Percentiles rank a stretch among this genome's conserved stretches.
These are phyloP conservation scores for Ostrea denselamellosa DNA, from an alignment of 1,140 invertebrate species.

Conservation along the genomic window DNA sequence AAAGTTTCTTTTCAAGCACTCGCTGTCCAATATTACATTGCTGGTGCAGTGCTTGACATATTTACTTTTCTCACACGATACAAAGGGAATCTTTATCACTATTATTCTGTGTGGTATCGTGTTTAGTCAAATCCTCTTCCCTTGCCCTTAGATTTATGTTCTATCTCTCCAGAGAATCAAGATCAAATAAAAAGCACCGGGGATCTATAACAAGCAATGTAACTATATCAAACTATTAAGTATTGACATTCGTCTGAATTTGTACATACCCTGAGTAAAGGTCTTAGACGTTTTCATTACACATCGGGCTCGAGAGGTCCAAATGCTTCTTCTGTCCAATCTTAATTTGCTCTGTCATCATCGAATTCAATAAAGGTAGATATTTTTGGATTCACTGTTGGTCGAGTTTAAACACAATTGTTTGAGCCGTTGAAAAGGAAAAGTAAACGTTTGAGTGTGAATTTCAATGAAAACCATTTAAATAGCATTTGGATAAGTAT, in stretches of 20 bases:
- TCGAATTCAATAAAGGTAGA: slow-evolving; percentile 27
- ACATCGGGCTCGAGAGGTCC: not conserved
- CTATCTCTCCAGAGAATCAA: not conserved
- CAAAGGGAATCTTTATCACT: not conserved
- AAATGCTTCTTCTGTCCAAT: not conserved
- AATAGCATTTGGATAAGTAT: slow-evolving; percentile 8
- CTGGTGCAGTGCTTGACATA: not conserved
- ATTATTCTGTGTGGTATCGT: not conserved
- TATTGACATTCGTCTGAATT: not conserved
- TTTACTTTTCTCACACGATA: slow-evolving; percentile 8
- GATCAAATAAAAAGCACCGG: not conserved
- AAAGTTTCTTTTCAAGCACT: not conserved
- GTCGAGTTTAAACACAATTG: slow-evolving; percentile 19
- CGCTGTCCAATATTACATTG: not conserved
- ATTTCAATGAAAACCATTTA: slow-evolving; percentile 24
- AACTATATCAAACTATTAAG: not conserved
- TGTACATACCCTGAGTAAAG: not conserved
- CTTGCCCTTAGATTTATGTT: not conserved
- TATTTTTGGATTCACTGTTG: slow-evolving; percentile 15
- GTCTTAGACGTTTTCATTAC: not conserved
- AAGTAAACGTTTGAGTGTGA: not conserved
- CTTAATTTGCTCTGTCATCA: slow-evolving; percentile 2
- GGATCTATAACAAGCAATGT: not conserved
- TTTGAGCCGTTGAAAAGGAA: slow-evolving; percentile 3
- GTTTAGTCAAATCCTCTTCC: not conserved